phyloP scores from a whole-genome alignment of 2,797 vertebrate genomes.

The Gambelia wislizenii region DNA sequence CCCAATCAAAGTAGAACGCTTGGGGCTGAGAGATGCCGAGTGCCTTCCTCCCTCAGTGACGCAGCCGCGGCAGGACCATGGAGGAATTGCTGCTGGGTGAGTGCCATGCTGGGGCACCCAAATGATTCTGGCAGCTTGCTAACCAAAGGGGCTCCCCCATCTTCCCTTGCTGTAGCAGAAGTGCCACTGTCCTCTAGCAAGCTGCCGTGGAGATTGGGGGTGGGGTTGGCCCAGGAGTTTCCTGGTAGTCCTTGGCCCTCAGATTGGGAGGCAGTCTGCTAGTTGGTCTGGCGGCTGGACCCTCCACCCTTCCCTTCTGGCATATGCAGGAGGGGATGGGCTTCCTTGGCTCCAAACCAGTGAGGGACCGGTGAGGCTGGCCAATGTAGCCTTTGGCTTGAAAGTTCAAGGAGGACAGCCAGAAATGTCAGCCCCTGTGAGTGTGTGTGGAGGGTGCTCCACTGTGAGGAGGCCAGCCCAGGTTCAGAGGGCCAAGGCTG shows the following conservation, averaged over 20 bases:
- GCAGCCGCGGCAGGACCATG: no score
- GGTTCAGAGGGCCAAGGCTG: no score
- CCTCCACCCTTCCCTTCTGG: no score
- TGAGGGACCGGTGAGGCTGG: not conserved
- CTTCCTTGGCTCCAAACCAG: not conserved
- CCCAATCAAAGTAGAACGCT: no score
- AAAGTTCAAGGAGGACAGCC: not conserved
- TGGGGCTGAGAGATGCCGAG: no score
- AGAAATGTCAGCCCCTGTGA: not conserved
- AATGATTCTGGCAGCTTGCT: no score
- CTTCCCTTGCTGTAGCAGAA: not conserved
- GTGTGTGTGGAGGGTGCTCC: no score
- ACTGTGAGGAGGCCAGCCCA: no score
- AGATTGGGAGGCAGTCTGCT: not conserved
- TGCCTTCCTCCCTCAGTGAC: no score
- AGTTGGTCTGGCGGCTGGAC: not conserved
- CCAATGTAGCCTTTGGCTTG: not conserved
- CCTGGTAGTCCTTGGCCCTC: not conserved
- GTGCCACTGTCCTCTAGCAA: no score
- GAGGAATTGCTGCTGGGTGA: no score
- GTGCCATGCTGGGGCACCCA: no score
- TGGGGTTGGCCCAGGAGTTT: not conserved
- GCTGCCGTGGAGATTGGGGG: not conserved
- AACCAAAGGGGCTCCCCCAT: not conserved
- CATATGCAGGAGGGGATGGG: not conserved